Percentiles rank a stretch among this genome's conserved stretches.
These are phyloP conservation scores for Ophioderma brevispina DNA, from an alignment of 35 echinoderm and acorn worm species.

Conservation along the genomic window DNA sequence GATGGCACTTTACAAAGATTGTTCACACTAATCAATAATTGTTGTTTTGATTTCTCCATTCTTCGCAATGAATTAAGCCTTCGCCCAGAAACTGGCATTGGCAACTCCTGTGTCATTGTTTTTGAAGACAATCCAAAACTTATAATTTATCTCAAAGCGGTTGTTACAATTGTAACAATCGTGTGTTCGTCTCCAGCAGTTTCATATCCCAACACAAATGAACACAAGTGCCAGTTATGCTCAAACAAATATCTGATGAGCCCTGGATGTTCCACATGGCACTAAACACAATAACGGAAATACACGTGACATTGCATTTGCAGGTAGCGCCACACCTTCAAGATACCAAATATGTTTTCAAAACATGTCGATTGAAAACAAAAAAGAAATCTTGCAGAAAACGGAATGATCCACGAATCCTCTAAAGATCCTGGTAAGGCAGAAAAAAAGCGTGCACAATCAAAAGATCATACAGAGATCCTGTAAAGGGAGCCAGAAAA, in stretches of 20 bases:
- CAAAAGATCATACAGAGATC: conserved; percentile 10
- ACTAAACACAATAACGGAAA: too few relatives aligned
- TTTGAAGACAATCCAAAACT: background rate
- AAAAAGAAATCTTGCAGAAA: background rate
- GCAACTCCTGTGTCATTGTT: background rate
- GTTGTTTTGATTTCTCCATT: conserved; percentile 22
- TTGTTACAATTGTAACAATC: too few relatives aligned
- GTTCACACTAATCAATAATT: background rate
- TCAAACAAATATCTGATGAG: background rate
- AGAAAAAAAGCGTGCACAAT: background rate
- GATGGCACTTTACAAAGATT: background rate
- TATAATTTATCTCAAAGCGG: background rate
- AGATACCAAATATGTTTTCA: conserved; percentile 5
- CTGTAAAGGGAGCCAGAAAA: background rate
- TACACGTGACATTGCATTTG: too few relatives aligned
- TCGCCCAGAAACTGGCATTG: background rate
- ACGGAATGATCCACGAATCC: background rate
- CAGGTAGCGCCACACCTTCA: too few relatives aligned
- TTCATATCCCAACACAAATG: too few relatives aligned
- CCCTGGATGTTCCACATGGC: conserved; percentile 8
- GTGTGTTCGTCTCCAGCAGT: too few relatives aligned
- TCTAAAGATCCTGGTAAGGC: background rate
- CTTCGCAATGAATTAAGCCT: conserved; percentile 2
- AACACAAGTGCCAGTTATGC: background rate
- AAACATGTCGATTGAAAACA: background rate